Base-by-base conservation (phyloP, 2,797 vertebrate genomes). In the Steatocranus sp. region DNA sequence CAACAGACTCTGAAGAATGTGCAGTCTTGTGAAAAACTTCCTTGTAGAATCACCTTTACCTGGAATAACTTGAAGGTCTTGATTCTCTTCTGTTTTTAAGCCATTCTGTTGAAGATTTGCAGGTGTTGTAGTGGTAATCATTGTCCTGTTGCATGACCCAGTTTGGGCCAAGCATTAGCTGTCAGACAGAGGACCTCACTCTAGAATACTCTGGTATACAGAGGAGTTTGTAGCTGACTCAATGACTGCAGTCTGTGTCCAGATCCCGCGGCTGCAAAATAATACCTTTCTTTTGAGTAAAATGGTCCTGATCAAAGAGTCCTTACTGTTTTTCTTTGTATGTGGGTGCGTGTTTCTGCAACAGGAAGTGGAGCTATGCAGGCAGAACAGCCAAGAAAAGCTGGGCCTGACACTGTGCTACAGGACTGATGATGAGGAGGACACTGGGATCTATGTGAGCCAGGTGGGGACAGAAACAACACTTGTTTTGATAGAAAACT, bases 331-430 rank as follows among this genome's bases (percentile, higher is more conserved):
- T 41, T 38, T 66, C n/a, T 41, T 38, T 68, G 6, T 25, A 41
- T 43, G 63, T 68, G 38, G 23, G 61, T 66, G 36, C 2, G 1
- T 68, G 36, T 41, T 61, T 61, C 32, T 25, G 63, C 12, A 51
- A 76, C 90, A 99, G 98, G 98, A 99, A 87, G 97, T 99, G 85
- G 97, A 98, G 91, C 92, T 99, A 88, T 97, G 97, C 63, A 96
- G 98, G 14, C 77, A 97, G 90, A 97, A 95, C 96, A 98, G 95
- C 93, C 97, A 98, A 86, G 98, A 99, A 92, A 99, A 98, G 91
- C 95, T 99, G 58, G 98, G 98, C 8, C 93, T 99, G 91, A 99
- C 98, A 11, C 96, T 99, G 66, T 99, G 98, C 86, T 99, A 99
- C 95, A 95, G 98, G 80, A 99, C 98, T 0, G 98, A 99, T 58